Evolutionary conservation across 2,797 vertebrate genomes (phyloP), one percentile per base, ranked within the genome.

Genomic region (Pantherophis vulpinus): DNA sequence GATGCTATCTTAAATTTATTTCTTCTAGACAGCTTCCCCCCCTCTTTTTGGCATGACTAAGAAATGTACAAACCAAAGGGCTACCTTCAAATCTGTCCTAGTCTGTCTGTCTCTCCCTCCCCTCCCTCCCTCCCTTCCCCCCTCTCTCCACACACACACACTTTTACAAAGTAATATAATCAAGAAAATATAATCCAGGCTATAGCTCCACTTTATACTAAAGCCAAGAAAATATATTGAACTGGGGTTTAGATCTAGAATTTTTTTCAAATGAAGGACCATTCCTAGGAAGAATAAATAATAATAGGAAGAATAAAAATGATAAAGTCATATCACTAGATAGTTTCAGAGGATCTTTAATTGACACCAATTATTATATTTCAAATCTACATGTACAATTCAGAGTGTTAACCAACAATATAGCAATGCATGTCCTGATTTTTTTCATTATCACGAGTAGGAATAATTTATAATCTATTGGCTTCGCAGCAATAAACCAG

Each of bases 1-100:
- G 63, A 88, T 59, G 54, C 32, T 92, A 88, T 74, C 89, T 92
- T 92, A 0, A 1, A 54, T 90, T 47, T 94, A 92, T 91, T 47
- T 87, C 29, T 94, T 79, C 13, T 92, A 90, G 23, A 79, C 0
- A 88, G 23, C 86, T 55, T 89, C 93, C 23, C 6, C 32, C 37
- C 4, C 10, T 10, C 9, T 23, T 83, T 63, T 95, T 93, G 79
- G 16, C 89, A 54, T 91, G 90, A 89, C 87, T 86, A 37, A 58
- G 86, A 47, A 20, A 66, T 16, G 87, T 60, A 61, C 47, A 79
- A 37, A 91, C 9, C 25, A 89, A 32, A 56, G 1, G 0, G 1
- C 60, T 94, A 20, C 42, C 94, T 5, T 0, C 87, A 87, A 79
- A 92, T 79, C 3, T 79, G 3, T 4, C 18, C 70, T 74, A 20